Evolutionary conservation across 2,888 invertebrate species (phyloP).

Genomic region (Atrina japonica): DNA sequence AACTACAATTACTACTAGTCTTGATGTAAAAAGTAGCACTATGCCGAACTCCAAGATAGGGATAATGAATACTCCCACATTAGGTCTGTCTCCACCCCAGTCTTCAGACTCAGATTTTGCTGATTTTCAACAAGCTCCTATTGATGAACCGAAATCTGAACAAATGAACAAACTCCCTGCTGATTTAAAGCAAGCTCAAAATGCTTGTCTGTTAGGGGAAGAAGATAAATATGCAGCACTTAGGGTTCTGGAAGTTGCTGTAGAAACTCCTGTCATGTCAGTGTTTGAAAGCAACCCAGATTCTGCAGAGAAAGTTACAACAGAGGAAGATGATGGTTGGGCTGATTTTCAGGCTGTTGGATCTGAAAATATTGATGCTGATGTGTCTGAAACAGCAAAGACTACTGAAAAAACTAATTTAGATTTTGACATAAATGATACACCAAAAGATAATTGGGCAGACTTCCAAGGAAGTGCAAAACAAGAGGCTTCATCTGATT

Average conservation of each 20-base stretch:
- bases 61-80: background rate
- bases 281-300: conserved; percentile 32
- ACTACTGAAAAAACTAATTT: conserved; percentile 11
- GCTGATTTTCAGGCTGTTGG: conserved; percentile 53
- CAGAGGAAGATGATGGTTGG: conserved; percentile 50
- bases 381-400: conserved; percentile 2
- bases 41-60: too few relatives aligned
- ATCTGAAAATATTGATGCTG: conserved; percentile 5
- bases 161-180: background rate
- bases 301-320: conserved; percentile 22
- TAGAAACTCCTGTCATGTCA: conserved; percentile 13
- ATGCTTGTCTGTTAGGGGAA: conserved; percentile 66
- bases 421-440: background rate
- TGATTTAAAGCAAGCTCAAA: too few relatives aligned
- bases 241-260: conserved; percentile 55
- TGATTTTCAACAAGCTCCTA: conserved; percentile 70
- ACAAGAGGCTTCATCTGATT: conserved; percentile 31
- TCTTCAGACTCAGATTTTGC: conserved; percentile 65
- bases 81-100: conserved; percentile 24
- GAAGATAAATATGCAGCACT: conserved; percentile 75
- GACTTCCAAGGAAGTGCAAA: conserved; percentile 6
- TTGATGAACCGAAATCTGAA: background rate
- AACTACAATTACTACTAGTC: background rate
- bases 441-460: conserved; percentile 36
- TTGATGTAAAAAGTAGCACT: background rate